Percentiles rank a stretch among this genome's conserved stretches.
These are phyloP conservation scores for Nyctereutes procyonoides DNA, from an alignment of 2,113 vertebrate genomes.

Conservation along the genomic window DNA sequence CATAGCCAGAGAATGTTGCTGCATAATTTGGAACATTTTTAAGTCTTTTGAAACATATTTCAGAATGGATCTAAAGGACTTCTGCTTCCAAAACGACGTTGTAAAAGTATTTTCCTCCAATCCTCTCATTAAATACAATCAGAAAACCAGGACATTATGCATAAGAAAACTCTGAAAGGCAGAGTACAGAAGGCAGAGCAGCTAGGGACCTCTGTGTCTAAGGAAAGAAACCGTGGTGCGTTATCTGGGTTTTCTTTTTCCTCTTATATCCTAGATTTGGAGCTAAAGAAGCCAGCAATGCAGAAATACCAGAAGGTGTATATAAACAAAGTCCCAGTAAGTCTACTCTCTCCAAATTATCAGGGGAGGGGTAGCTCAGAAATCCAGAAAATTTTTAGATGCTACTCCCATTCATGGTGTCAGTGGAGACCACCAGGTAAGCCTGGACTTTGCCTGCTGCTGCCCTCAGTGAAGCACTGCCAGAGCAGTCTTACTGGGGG, in stretches of 20 bases:
- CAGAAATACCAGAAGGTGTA: background rate
- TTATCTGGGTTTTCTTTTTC: background rate
- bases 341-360: background rate
- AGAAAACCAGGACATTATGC: background rate
- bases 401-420: background rate
- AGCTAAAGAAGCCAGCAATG: background rate
- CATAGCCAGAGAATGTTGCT: background rate
- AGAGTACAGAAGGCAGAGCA: background rate
- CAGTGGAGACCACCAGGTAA: background rate
- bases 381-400: background rate
- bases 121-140: background rate
- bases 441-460: background rate
- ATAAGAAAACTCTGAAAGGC: background rate
- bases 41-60: background rate
- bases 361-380: background rate
- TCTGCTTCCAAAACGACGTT: background rate
- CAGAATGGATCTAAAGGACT: background rate
- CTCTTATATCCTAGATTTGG: background rate
- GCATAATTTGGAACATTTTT: background rate
- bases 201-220: too few species aligned
- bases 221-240: too few species aligned
- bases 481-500: background rate
- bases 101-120: background rate
- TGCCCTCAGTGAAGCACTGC: accelerated
- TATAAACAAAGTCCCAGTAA: background rate